phyloP scores from a whole-genome alignment of 2,888 invertebrate species.

The Latheticus oryzae region DNA sequence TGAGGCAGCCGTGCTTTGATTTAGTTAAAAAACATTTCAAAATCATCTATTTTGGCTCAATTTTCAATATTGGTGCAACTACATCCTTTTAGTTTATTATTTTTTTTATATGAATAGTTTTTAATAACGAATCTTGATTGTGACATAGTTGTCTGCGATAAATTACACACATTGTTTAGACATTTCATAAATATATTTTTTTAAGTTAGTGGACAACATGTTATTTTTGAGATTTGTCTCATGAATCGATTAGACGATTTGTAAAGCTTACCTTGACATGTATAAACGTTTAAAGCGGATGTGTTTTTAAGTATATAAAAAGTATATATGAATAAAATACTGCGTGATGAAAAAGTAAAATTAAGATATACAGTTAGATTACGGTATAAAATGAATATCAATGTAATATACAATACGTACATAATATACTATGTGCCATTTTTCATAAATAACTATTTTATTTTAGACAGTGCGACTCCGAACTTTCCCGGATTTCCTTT shows the following conservation, averaged over 20 bases:
- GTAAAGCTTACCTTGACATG: constrained; percentile 63
- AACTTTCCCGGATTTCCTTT: too few species aligned
- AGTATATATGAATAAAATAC: constrained; percentile 63
- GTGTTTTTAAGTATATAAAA: constrained; percentile 65
- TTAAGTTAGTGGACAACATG: constrained; percentile 58
- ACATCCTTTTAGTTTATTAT: constrained; percentile 6
- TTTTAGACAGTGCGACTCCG: too few species aligned
- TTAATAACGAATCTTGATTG: constrained; percentile 49
- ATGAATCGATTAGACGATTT: constrained; percentile 60
- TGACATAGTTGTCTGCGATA: too few species aligned
- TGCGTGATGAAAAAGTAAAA: constrained; percentile 65
- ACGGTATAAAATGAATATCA: constrained; percentile 65
- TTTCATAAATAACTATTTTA: constrained; percentile 58
- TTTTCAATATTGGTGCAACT: constrained; percentile 60
- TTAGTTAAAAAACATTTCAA: constrained; percentile 20
- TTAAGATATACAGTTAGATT: constrained; percentile 65
- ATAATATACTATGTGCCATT: constrained; percentile 69
- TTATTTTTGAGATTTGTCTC: constrained; percentile 51
- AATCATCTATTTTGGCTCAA: constrained; percentile 44
- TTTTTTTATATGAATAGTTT: constrained; percentile 37
- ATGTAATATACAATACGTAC: constrained; percentile 68
- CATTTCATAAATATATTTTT: constrained; percentile 53
- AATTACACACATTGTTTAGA: constrained; percentile 36
- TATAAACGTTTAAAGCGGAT: constrained; percentile 64
- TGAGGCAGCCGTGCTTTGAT: constrained; percentile 36